phyloP scores from a whole-genome alignment of 2,888 invertebrate genomes.

The Cantharis rustica region DNA sequence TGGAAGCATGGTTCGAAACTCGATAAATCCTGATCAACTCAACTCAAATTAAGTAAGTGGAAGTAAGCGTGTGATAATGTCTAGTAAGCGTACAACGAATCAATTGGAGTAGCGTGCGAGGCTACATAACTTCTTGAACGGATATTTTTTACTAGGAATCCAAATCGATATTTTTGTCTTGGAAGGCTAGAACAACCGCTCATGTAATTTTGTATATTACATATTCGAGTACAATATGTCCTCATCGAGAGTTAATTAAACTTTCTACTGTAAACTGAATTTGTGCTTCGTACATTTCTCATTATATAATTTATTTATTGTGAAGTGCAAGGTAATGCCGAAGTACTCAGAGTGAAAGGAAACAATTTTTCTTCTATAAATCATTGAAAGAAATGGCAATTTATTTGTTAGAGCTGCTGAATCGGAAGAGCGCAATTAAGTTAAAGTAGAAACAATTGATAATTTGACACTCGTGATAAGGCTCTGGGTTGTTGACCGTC shows the following conservation, averaged over 20 bases:
- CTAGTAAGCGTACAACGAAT: no score
- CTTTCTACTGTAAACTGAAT: not conserved
- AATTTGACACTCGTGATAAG: slow-evolving; percentile 1
- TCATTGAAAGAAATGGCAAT: not conserved
- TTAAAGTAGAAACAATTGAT: slow-evolving; percentile 4
- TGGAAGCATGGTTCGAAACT: no score
- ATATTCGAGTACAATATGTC: not conserved
- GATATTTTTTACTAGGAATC: no score
- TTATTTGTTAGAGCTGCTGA: not conserved
- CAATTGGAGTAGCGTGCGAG: no score
- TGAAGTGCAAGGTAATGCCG: not conserved
- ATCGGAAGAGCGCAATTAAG: not conserved
- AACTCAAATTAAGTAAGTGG: no score
- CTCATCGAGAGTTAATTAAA: not conserved
- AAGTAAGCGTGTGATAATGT: no score
- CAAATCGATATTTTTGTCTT: no score
- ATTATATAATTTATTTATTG: not conserved
- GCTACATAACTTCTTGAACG: no score
- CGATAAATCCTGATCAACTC: no score
- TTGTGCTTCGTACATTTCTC: not conserved
- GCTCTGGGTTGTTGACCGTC: not conserved
- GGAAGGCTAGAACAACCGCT: no score
- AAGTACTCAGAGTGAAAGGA: not conserved
- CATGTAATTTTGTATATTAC: not conserved
- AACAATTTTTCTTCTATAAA: not conserved